These are phyloP conservation scores for Microctonus brassicae DNA, from an alignment of 2,888 invertebrate species.

Conservation along the genomic window DNA sequence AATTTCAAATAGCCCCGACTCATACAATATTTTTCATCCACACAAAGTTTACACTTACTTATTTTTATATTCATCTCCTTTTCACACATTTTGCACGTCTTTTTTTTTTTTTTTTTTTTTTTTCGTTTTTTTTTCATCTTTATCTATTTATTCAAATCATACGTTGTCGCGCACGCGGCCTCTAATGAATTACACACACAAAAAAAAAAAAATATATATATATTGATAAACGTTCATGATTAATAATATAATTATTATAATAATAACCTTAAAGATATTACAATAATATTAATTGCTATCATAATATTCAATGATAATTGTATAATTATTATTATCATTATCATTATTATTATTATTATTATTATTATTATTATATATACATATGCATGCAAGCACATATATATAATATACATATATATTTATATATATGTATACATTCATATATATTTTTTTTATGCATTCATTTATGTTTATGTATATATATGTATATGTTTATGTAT, in stretches of 20 bases:
- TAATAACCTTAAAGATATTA: constrained; percentile 57
- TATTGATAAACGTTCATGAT: constrained; percentile 52
- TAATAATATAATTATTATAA: constrained; percentile 37
- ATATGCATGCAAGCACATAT: not conserved
- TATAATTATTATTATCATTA: constrained; percentile 32
- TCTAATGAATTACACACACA: constrained; percentile 11
- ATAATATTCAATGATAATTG: constrained; percentile 42
- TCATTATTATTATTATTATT: constrained; percentile 25
- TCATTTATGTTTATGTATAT: too few species aligned
- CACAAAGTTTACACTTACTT: constrained; percentile 24
- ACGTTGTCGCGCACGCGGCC: not conserved
- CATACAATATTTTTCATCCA: constrained; percentile 48
- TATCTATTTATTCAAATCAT: not conserved
- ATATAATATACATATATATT: not conserved
- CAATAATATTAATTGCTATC: constrained; percentile 66
- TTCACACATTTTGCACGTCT: not conserved
- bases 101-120: constrained; percentile 13
- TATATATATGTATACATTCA: not conserved
- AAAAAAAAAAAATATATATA: constrained; percentile 17
- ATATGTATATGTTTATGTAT: not conserved
- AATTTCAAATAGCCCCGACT: constrained; percentile 61
- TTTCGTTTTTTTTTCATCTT: constrained; percentile 9
- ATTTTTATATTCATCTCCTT: not conserved
- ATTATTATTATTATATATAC: too few species aligned
- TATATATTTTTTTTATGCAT: too few species aligned